Base-by-base conservation (phyloP, 2,113 vertebrate species). In the Nothoprocta pentlandii region DNA sequence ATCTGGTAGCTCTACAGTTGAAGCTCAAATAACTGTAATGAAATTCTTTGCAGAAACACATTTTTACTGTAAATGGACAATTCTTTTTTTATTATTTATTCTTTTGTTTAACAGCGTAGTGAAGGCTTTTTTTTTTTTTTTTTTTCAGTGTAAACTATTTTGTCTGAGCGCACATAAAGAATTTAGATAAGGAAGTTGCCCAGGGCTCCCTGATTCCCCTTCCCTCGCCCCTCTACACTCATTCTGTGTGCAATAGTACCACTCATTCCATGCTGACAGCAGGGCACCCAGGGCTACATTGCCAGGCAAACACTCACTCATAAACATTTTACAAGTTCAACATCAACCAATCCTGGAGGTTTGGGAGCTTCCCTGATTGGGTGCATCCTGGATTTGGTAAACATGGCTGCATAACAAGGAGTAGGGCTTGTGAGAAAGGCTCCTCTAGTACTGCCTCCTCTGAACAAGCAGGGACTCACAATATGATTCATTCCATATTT, bases 321-420 rank as follows among this genome's bases (percentile, higher is more conserved):
- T 94, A 95, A 97, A 98, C 89, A 81, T 95, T 97, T 97, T 96
- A 97, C 97, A 93, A 96, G 93, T 93, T 93, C 95, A 69, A 54
- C 28, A 69, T 26, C 90, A 68, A 42, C 96, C 96, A 97, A 96
- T 97, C 80, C 7, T 90, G 58, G 53, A 2, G 64, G 42, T 41
- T 51, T 14, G 62, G 49, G 71, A 95, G 74, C 96, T 67, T 88
- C 80, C 49, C 95, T 95, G 75, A 94, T 90, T 95, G 92, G 85
- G 85, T 46, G 44, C 19, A 54, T 28, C 77, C 19, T 66, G 90
- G 85, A 42, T 69, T 96, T 67, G 95, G 95, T 95, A 97, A 97
- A 97, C 89, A 96, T 25, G 20, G 91, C 92, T 74, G 26, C 87
- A 85, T 10, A 94, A 96, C 96, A 97, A 97, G 87, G 96, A 96